Evolutionary conservation across 2,113 vertebrate genomes (phyloP).

Genomic region (Cyprinodon brontotheroides): DNA sequence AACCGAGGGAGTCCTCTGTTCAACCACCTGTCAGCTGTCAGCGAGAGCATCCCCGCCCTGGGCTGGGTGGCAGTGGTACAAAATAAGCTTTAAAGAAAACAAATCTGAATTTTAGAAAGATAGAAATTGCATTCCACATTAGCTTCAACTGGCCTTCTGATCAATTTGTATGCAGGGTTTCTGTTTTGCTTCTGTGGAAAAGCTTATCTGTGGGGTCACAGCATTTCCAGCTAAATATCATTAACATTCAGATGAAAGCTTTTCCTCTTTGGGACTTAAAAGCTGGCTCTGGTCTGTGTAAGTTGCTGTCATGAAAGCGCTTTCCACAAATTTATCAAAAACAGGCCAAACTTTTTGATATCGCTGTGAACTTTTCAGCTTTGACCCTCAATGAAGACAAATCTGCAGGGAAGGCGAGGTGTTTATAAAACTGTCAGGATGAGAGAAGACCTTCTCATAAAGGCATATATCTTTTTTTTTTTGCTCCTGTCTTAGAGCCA

Average conservation of each 20-base stretch:
- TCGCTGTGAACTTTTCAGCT: background rate
- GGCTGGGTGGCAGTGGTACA: conserved; percentile 95
- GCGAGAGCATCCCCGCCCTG: conserved; percentile 95
- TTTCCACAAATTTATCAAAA: conserved; percentile 14
- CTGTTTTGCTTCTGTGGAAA: conserved; percentile 30
- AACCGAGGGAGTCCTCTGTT: conserved; percentile 92
- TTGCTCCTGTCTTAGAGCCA: conserved; percentile 80
- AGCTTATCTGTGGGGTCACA: conserved; percentile 6
- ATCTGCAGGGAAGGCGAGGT: background rate
- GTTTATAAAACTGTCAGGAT: conserved; percentile 12
- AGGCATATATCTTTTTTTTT: background rate
- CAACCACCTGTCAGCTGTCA: conserved; percentile 95
- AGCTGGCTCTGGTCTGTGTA: conserved; percentile 38
- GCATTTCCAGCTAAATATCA: conserved; percentile 10
- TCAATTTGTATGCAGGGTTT: background rate
- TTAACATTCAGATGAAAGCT: conserved; percentile 45
- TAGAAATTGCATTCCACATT: background rate
- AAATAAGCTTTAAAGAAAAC: conserved; percentile 33
- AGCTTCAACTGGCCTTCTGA: background rate
- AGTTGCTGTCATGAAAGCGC: conserved; percentile 3
- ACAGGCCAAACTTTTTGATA: background rate
- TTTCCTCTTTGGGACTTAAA: conserved; percentile 18
- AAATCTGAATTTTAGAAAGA: background rate
- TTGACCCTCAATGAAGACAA: conserved; percentile 10
- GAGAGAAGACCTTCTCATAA: background rate